A percentile compares a stretch with the other conserved stretches of the same genome.
These are phyloP conservation scores for Anas georgica DNA, from an alignment of 2,797 vertebrate species.

Conservation along the genomic window DNA sequence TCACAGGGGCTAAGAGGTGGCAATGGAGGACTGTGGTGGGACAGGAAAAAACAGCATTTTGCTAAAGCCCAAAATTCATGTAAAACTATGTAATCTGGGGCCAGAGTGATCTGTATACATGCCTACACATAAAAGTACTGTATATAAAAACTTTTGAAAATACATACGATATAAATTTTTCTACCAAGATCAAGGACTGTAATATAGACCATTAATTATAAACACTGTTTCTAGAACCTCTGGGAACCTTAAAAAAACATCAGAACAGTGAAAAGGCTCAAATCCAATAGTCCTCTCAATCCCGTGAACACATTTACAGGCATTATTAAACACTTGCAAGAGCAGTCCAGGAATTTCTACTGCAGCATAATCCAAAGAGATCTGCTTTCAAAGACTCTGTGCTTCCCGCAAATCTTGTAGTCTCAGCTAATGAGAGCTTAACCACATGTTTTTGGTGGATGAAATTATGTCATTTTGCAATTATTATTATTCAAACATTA, in stretches of 20 bases:
- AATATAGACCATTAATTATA: neutral
- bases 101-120: neutral
- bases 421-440: slow-evolving; percentile 64
- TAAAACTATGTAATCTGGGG: neutral
- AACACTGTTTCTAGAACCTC: neutral
- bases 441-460: slow-evolving; percentile 61
- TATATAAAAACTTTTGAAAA: neutral
- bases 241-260: neutral
- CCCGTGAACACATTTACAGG: neutral
- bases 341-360: slow-evolving; percentile 32
- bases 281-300: accelerated
- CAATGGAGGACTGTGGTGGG: neutral
- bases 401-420: slow-evolving; percentile 20
- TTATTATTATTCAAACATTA: slow-evolving; percentile 67
- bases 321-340: neutral
- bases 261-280: neutral
- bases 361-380: slow-evolving; percentile 5
- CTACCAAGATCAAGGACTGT: neutral
- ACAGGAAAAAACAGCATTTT: neutral
- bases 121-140: neutral
- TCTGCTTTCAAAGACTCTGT: slow-evolving; percentile 15
- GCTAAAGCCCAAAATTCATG: neutral
- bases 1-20: neutral
- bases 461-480: slow-evolving; percentile 70
- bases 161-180: neutral